Evolutionary conservation across 1,140 invertebrate species (phyloP).

Genomic region (Stegodyphus dumicola): DNA sequence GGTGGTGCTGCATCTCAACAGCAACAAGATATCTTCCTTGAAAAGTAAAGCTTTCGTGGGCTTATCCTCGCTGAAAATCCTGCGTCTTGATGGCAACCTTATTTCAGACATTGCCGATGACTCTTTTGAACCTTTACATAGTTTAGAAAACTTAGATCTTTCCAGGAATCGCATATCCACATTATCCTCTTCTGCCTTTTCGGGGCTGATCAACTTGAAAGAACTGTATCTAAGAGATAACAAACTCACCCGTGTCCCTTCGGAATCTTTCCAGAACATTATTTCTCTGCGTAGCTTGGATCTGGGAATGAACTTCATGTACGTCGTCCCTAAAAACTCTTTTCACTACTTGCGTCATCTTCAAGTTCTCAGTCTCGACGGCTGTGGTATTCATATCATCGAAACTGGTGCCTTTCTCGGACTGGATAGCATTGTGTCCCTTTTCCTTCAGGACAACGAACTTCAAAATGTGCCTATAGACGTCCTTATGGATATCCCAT

Average conservation of each 20-base stretch:
- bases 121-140: slow-evolving; percentile 79
- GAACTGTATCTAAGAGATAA: slow-evolving; percentile 88
- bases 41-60: slow-evolving; percentile 80
- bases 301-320: slow-evolving; percentile 84
- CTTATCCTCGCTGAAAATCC: slow-evolving; percentile 77
- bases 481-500: slow-evolving; percentile 75
- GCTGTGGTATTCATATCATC: slow-evolving; percentile 83
- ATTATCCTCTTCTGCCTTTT: slow-evolving; percentile 82
- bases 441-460: slow-evolving; percentile 84
- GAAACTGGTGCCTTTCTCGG: slow-evolving; percentile 80
- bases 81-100: slow-evolving; percentile 83
- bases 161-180: slow-evolving; percentile 87
- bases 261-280: slow-evolving; percentile 77
- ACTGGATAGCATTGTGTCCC: slow-evolving; percentile 76
- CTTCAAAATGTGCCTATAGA: slow-evolving; percentile 79
- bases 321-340: slow-evolving; percentile 71
- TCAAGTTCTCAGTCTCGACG: slow-evolving; percentile 81
- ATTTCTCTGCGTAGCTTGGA: slow-evolving; percentile 74
- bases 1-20: slow-evolving; percentile 67
- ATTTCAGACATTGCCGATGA: slow-evolving; percentile 80
- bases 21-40: slow-evolving; percentile 67
- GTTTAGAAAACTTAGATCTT: slow-evolving; percentile 86
- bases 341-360: slow-evolving; percentile 77
- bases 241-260: slow-evolving; percentile 75
- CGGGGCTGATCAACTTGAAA: slow-evolving; percentile 78